Conservation (phyloP, 2,888 invertebrate genomes). For the Acanthosepion esculentum region DNA sequence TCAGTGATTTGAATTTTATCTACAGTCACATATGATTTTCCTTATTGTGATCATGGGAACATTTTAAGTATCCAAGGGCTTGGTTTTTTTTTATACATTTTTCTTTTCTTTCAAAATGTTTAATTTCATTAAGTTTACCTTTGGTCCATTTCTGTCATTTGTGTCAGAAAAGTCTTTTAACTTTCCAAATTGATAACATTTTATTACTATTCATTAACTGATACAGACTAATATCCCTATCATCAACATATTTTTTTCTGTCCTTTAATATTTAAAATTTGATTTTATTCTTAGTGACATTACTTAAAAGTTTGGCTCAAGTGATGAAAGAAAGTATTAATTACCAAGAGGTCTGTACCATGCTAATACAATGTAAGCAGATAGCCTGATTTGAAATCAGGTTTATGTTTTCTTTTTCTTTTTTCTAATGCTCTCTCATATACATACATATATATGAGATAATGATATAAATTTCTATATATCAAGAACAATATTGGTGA, state of each 20-base stretch:
- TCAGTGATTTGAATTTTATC: not conserved
- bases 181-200: not conserved
- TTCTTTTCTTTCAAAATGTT: not conserved
- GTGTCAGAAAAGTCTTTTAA: not conserved
- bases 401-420: not conserved
- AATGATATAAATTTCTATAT: no score
- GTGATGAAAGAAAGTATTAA: not conserved
- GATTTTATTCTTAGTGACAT: not conserved
- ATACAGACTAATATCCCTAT: not conserved
- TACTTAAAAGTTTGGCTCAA: not conserved
- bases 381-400: not conserved
- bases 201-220: not conserved
- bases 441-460: no score
- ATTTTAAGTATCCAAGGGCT: not conserved
- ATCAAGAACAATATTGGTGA: no score
- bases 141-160: not conserved
- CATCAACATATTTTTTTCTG: not conserved
- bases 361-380: not conserved
- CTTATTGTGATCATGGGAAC: not conserved
- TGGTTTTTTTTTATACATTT: not conserved
- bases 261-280: not conserved
- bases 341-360: not conserved
- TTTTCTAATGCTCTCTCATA: no score
- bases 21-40: constrained; percentile 33
- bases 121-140: not conserved